Evolutionary conservation across 2,113 vertebrate species (phyloP).

Genomic region (Mustelus asterias): DNA sequence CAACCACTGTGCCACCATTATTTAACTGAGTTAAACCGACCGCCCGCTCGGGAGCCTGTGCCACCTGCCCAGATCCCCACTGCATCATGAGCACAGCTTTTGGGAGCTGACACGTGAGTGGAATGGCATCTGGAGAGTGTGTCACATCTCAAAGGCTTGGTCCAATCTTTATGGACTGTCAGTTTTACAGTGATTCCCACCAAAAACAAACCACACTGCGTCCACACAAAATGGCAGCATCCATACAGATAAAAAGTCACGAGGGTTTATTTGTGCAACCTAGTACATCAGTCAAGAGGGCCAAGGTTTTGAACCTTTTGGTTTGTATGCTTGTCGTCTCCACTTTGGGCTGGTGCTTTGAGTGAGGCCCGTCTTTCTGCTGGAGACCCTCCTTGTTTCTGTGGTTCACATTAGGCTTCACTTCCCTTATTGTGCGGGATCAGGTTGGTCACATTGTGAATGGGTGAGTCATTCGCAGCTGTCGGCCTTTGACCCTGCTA

Average conservation of each 20-base stretch:
- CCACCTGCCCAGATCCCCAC: too few species aligned
- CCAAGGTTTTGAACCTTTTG: neutral
- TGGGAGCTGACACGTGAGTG: neutral
- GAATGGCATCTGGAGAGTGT: neutral
- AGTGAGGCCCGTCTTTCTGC: neutral
- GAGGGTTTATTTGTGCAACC: neutral
- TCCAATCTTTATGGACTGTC: neutral
- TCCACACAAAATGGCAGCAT: neutral
- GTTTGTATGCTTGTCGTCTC: neutral
- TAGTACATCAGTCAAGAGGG: neutral
- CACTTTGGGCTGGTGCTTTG: neutral
- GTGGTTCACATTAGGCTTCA: neutral
- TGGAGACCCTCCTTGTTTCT: neutral
- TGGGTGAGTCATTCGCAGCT: constrained; percentile 18
- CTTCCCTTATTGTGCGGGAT: neutral
- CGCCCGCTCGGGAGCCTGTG: too few species aligned
- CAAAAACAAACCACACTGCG: neutral
- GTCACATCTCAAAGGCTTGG: neutral
- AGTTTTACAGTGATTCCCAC: neutral
- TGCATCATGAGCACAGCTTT: neutral
- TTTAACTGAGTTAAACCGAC: too few species aligned
- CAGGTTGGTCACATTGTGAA: neutral
- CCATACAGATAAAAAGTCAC: neutral
- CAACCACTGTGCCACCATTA: too few species aligned
- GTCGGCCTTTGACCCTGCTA: neutral